Conservation (phyloP, 2,888 invertebrate genomes). For the Drosophila buzzatii region DNA sequence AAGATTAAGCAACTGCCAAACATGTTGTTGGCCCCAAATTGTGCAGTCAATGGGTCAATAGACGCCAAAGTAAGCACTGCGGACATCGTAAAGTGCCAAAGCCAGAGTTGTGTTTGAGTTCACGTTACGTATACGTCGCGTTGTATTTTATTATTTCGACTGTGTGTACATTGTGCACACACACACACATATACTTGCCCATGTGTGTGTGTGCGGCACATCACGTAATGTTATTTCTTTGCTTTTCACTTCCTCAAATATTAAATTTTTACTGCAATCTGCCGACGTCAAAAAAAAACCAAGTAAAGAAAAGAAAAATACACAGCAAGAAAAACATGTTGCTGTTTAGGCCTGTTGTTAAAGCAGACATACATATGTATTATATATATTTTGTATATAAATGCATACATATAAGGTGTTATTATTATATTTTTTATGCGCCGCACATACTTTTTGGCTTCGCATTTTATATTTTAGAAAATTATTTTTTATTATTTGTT, state of each 20-base stretch:
- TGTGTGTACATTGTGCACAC: conserved; percentile 35
- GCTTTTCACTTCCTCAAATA: conserved; percentile 72
- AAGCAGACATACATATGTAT: conserved; percentile 5
- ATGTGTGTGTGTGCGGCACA: conserved; percentile 38
- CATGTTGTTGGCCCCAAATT: conserved; percentile 20
- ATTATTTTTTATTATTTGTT: conserved; percentile 75
- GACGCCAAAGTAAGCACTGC: conserved; percentile 62
- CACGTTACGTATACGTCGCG: conserved; percentile 63
- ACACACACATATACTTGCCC: background rate
- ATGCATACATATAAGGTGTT: conserved; percentile 53
- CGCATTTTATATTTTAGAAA: conserved; percentile 71
- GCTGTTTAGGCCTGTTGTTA: conserved; percentile 36
- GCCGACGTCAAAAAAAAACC: conserved; percentile 27
- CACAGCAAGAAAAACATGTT: conserved; percentile 35
- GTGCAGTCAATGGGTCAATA: conserved; percentile 52
- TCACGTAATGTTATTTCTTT: conserved; percentile 76
- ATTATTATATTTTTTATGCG: conserved; percentile 73
- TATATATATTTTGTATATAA: background rate
- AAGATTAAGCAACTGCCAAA: conserved; percentile 1
- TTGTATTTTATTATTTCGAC: conserved; percentile 59
- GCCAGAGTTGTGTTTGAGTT: conserved; percentile 39
- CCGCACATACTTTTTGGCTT: conserved; percentile 63
- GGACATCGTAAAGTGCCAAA: conserved; percentile 73
- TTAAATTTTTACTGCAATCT: conserved; percentile 69
- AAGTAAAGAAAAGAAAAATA: conserved; percentile 10